Conservation (phyloP, 2,797 vertebrate species). For the Sebastes cheni region DNA sequence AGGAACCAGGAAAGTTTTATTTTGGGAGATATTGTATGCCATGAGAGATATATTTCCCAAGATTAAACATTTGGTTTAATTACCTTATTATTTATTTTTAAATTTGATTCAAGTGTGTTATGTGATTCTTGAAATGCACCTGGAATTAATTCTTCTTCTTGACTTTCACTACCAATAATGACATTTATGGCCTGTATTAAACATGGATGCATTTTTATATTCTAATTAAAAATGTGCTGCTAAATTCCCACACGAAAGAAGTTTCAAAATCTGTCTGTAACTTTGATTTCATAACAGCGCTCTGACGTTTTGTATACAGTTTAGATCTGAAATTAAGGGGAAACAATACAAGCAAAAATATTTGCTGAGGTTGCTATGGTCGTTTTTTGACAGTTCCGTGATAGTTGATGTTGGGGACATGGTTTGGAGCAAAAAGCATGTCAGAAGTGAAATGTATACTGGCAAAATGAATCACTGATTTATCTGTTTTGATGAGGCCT, state of each 20-base stretch:
- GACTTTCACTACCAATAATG: neutral
- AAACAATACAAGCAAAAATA: neutral
- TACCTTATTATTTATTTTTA: neutral
- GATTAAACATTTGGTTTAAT: conserved; percentile 17
- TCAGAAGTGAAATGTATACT: conserved; percentile 25
- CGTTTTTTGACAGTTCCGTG: conserved; percentile 13
- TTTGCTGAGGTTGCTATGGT: neutral
- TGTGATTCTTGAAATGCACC: neutral
- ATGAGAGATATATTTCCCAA: conserved; percentile 9
- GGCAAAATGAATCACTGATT: conserved; percentile 61
- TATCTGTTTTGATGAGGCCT: conserved; percentile 57
- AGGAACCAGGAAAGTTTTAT: conserved; percentile 6
- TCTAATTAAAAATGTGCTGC: neutral
- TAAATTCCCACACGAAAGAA: conserved; percentile 1
- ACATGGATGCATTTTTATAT: neutral
- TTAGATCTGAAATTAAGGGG: neutral
- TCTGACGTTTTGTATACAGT: conserved; percentile 6
- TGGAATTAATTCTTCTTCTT: conserved; percentile 22
- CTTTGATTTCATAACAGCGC: neutral
- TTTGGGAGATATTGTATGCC: neutral
- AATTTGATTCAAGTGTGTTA: neutral
- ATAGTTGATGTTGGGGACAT: conserved; percentile 18
- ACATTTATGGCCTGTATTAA: neutral
- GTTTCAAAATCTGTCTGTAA: neutral
- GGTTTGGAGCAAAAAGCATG: conserved; percentile 27